Conservation (phyloP, 2,888 invertebrate genomes). For the Drosophila lutescens region DNA sequence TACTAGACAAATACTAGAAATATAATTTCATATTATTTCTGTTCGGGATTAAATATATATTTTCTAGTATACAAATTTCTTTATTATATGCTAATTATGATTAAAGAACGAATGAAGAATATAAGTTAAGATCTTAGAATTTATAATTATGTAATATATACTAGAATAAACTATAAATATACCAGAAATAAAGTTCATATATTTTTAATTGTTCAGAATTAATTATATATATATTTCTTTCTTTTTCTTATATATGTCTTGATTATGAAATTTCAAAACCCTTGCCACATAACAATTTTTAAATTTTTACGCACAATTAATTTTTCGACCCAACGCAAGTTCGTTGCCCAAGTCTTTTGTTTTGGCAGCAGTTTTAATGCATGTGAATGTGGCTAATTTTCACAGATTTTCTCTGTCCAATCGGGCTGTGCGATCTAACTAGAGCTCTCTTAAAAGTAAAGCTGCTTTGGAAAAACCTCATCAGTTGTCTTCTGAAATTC, state of each 20-base stretch:
- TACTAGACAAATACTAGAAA: too few species aligned
- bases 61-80: too few species aligned
- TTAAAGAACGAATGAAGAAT: background rate
- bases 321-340: conserved; percentile 41
- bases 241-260: background rate
- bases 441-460: conserved; percentile 21
- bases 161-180: too few species aligned
- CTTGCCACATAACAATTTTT: background rate
- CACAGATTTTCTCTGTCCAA: conserved; percentile 6
- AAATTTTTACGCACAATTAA: conserved; percentile 60
- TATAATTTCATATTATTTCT: too few species aligned
- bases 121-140: background rate
- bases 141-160: too few species aligned
- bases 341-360: conserved; percentile 75
- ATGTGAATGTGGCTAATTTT: conserved; percentile 4
- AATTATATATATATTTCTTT: too few species aligned
- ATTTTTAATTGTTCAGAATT: too few species aligned
- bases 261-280: background rate
- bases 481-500: conserved; percentile 23
- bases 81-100: too few species aligned
- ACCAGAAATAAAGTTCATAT: too few species aligned
- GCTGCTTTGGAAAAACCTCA: background rate
- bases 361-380: conserved; percentile 52
- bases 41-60: too few species aligned
- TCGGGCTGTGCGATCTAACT: conserved; percentile 2